Base-by-base conservation (phyloP, 2,797 vertebrate genomes). In the Decapterus maruadsi region DNA sequence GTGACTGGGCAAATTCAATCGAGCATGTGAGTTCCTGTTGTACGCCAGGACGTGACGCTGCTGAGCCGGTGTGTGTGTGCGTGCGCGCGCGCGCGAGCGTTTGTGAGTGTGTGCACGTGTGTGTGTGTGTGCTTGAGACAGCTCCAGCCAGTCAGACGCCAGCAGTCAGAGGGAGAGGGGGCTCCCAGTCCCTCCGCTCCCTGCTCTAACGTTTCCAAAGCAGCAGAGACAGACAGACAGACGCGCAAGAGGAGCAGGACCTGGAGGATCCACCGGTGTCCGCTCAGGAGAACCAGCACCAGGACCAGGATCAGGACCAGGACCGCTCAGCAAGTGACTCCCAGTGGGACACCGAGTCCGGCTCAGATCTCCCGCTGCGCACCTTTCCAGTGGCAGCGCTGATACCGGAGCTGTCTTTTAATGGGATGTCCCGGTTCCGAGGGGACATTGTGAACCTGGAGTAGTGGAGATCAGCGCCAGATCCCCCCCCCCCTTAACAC, bases 61-160 rank as follows among this genome's bases (percentile, higher is more conserved):
- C 20, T 12, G 57, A 31, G 14, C 1, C 14, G 4, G 43, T 13
- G 20, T 11, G 61, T 14, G 60, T 14, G 56, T 19, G 57, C 29
- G 45, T 14, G 43, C 6, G 55, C 19, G 62, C 17, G 40, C 34
- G 57, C 29, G 45, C 14, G 43, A 4, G 55, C 10, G 62, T 17
- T 22, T 31, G 43, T 43, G 62, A 8, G 57, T 40, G 66, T 38
- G 60, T 62, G 38, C 22, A 54, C 2, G 14, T 7, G 16, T 7
- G 14, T 7, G 16, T 1, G 45, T 8, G 43, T 8, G 43, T 7
- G 45, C 20, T 36, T 8, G 13, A 29, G 57, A 45, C 29, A 57
- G 72, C 50, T 76, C 34, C 75, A 88, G 90, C 76, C 89, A 88
- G 72, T 58, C 78, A 64, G 89, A 86, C 87, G 86, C 87, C 86